Conservation (phyloP, 2,888 invertebrate species). For the Athrips mouffetella region DNA sequence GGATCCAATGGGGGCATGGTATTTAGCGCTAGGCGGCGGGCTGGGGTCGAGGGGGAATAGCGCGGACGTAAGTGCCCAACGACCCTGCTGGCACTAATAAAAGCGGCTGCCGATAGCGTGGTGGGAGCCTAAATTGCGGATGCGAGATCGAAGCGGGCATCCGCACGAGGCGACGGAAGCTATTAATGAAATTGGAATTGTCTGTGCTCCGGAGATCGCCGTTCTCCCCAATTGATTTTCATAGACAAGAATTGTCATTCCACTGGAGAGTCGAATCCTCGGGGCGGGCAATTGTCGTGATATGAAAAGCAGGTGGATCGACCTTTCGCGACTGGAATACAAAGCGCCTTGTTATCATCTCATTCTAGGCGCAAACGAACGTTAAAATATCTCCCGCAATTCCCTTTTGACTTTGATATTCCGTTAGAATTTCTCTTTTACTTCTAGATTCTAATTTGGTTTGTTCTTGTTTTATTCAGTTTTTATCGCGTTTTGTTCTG, state of each 20-base stretch:
- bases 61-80: slow-evolving; percentile 10
- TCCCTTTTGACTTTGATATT: slow-evolving; percentile 51
- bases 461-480: slow-evolving; percentile 16
- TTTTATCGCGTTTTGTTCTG: slow-evolving; percentile 7
- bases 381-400: slow-evolving; percentile 57
- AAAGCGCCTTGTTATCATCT: slow-evolving; percentile 70
- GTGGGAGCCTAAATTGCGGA: slow-evolving; percentile 27
- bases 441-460: slow-evolving; percentile 49
- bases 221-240: slow-evolving; percentile 71
- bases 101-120: slow-evolving; percentile 22
- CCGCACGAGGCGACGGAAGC: slow-evolving; percentile 55
- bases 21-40: slow-evolving; percentile 5
- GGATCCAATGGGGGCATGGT: not conserved
- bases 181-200: slow-evolving; percentile 69
- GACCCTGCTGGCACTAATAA: slow-evolving; percentile 21
- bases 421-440: slow-evolving; percentile 45
- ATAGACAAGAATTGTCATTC: slow-evolving; percentile 71
- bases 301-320: slow-evolving; percentile 76
- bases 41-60: not conserved
- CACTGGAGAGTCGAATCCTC: slow-evolving; percentile 58
- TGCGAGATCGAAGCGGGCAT: slow-evolving; percentile 38
- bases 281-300: slow-evolving; percentile 73
- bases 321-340: slow-evolving; percentile 63
- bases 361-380: slow-evolving; percentile 56
- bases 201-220: slow-evolving; percentile 50